phyloP scores from a whole-genome alignment of 1,140 invertebrate genomes.

The Mactra quadrangularis region DNA sequence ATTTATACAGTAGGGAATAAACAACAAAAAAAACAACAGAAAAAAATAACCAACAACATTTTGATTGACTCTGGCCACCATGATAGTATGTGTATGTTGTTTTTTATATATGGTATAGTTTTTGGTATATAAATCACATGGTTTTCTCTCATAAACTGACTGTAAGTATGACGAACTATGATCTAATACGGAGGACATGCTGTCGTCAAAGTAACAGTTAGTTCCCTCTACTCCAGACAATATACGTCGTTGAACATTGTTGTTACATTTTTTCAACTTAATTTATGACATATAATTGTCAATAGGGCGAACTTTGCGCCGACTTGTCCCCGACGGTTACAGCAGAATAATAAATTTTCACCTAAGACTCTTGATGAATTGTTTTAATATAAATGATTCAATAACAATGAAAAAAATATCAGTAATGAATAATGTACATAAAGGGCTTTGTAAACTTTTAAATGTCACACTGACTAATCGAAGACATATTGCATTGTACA shows the following conservation, averaged over 20 bases:
- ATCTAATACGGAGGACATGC: conserved; percentile 1
- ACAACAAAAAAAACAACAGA: not conserved
- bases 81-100: not conserved
- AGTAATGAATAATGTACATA: no score
- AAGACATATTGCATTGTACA: no score
- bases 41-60: not conserved
- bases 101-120: not conserved
- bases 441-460: no score
- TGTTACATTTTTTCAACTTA: conserved; percentile 5
- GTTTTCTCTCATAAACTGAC: conserved; percentile 32
- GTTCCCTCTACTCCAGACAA: not conserved
- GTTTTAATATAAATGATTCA: no score
- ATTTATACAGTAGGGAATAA: no score
- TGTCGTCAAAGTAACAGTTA: not conserved
- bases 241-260: conserved; percentile 11
- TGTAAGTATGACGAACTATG: conserved; percentile 27
- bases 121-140: conserved; percentile 22
- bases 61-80: conserved; percentile 23
- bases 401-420: no score
- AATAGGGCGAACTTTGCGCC: no score
- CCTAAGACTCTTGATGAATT: no score
- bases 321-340: no score
- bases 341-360: no score
- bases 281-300: conserved; percentile 7
- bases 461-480: no score